Conservation (phyloP, 2,888 invertebrate genomes). For the Meloe dianella region DNA sequence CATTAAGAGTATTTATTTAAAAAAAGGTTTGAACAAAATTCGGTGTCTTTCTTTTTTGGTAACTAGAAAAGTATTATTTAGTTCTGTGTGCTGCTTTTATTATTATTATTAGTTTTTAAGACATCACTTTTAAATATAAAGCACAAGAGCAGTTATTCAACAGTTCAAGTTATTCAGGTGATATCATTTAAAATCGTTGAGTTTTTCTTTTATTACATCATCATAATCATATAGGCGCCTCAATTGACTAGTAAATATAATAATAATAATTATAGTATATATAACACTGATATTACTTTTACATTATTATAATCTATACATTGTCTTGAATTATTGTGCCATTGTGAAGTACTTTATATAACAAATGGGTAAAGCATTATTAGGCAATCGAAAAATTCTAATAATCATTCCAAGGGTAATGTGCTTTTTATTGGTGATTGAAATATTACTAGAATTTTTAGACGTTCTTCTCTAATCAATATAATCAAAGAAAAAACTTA, state of each 20-base stretch:
- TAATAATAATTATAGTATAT: constrained; percentile 26
- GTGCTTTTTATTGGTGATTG: neutral
- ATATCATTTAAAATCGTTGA: constrained; percentile 28
- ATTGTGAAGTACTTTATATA: constrained; percentile 51
- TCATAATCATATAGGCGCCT: constrained; percentile 46
- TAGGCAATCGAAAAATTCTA: constrained; percentile 17
- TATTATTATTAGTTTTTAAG: neutral
- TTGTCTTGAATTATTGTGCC: constrained; percentile 61
- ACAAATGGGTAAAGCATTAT: constrained; percentile 50
- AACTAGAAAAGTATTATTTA: constrained; percentile 33
- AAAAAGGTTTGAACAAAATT: constrained; percentile 17
- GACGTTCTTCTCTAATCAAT: constrained; percentile 5
- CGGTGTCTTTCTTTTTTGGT: constrained; percentile 21
- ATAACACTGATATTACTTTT: constrained; percentile 51
- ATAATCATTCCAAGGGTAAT: neutral
- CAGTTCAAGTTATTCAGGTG: neutral
- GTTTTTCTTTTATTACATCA: neutral
- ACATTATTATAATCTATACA: constrained; percentile 55
- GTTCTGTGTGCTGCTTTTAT: no score
- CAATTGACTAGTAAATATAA: constrained; percentile 58
- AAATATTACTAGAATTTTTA: constrained; percentile 26
- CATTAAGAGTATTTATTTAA: constrained; percentile 17
- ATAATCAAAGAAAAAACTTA: neutral
- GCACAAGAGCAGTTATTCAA: constrained; percentile 26
- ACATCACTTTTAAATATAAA: constrained; percentile 31